phyloP scores from a whole-genome alignment of 2,797 vertebrate species.

The Clarias platycephalus region DNA sequence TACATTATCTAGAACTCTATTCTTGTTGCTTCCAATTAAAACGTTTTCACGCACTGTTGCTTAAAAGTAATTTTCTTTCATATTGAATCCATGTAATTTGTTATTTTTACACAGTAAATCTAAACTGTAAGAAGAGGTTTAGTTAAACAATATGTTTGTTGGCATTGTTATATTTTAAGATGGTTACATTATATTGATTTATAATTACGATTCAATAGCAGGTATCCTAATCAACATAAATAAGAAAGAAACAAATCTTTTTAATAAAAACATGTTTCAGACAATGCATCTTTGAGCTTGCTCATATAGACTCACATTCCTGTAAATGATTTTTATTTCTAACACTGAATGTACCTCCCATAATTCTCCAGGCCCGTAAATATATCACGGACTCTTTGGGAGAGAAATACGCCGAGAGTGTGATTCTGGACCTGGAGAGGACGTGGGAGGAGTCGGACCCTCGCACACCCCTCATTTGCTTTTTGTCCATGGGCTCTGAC shows the following conservation, averaged over 20 bases:
- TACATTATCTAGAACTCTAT: not conserved
- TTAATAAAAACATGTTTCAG: not conserved
- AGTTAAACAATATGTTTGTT: not conserved
- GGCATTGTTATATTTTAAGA: not conserved
- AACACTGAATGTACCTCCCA: not conserved
- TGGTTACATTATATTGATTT: not conserved
- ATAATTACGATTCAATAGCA: not conserved
- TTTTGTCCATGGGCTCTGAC: conserved; percentile 96
- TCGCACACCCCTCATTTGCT: conserved; percentile 88
- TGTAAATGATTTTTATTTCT: not conserved
- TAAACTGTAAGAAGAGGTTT: not conserved
- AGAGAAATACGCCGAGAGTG: conserved; percentile 84
- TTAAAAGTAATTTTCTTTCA: not conserved
- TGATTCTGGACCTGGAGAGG: conserved; percentile 88
- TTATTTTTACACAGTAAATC: not conserved
- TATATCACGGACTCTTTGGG: conserved; percentile 89
- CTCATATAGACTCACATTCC: not conserved
- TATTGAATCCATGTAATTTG: not conserved
- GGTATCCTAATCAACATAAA: not conserved
- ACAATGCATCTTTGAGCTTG: no score
- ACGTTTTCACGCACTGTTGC: not conserved
- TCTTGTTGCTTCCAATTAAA: conserved; percentile 1
- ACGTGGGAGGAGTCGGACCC: conserved; percentile 93
- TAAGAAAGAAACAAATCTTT: not conserved
- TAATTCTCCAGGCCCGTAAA: conserved; percentile 83